Base-by-base conservation (phyloP, 2,797 vertebrate genomes). In the Micrastur ruficollis region DNA sequence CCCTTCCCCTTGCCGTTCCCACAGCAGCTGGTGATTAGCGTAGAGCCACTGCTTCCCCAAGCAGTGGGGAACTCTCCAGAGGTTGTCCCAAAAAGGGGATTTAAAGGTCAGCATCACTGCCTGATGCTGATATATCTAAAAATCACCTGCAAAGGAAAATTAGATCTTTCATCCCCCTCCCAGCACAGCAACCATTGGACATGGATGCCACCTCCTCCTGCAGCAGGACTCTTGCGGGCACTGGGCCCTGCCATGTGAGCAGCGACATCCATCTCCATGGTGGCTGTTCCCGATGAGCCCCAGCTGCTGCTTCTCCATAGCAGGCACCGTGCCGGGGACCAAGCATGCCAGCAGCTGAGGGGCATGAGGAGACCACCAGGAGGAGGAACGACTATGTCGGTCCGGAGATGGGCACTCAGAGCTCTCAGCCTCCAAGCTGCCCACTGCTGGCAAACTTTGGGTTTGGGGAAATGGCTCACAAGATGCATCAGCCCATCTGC, bases 391-490 rank as follows among this genome's bases (percentile, higher is more conserved):
- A 4, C 52, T 61, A 2, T 15, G 12, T 32, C 4, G 4, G 3
- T 26, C 15, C 2, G 21, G 61, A 76, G 47, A 11, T 3, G 6
- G 23, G 26, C 38, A 38, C 12, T 9, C 44, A 67, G 42, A 44
- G 38, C 18, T 53, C 25, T 63, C 4, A 9, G 70, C 40, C 32
- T 71, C 61, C 47, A 46, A 56, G 13, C 36, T 76, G 27, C 40
- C 21, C 1, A 2, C 40, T 0, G 0, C 22, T 68, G 49, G 23
- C 0, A 1, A n/a, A 40, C 20, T 86, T 66, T 18, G 4, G 22
- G 32, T 7, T 1, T 83, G 46, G 31, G 6, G 20, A 7, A 40
- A 66, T 40, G 56, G 42, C 26, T 89, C 38, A 63, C 8, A 42
- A 44, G 32, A 27, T 7, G 8, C 32, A 5, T 0, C 1, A 83